Percentiles rank a stretch among this genome's conserved stretches.
phyloP scores from a whole-genome alignment of 1,140 invertebrate species.

The Zaprionus lachaisei region DNA sequence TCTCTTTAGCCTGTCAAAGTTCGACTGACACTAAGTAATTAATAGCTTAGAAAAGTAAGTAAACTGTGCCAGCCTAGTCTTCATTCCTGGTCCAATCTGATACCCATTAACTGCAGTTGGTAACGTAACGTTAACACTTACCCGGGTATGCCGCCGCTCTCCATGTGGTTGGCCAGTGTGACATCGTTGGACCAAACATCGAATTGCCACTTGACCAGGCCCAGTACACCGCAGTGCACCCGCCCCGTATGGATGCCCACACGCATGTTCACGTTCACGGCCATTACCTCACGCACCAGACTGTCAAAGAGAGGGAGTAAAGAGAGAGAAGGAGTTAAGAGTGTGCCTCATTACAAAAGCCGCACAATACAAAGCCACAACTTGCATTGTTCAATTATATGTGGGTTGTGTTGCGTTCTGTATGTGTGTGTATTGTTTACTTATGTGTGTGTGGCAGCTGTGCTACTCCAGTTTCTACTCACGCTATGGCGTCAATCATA shows the following conservation, averaged over 20 bases:
- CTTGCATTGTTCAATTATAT: constrained; percentile 41
- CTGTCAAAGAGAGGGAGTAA: constrained; percentile 84
- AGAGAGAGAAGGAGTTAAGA: constrained; percentile 12
- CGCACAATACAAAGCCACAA: constrained; percentile 45
- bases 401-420: neutral
- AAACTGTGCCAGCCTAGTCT: neutral
- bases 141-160: constrained; percentile 96
- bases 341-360: constrained; percentile 40
- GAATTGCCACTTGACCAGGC: constrained; percentile 92
- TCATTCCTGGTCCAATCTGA: neutral
- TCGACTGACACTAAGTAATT: constrained; percentile 47
- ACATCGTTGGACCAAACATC: constrained; percentile 98
- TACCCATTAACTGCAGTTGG: constrained; percentile 10
- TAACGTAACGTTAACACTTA: constrained; percentile 85
- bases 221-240: constrained; percentile 97
- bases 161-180: constrained; percentile 97
- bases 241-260: constrained; percentile 97
- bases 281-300: constrained; percentile 94
- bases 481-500: constrained; percentile 98
- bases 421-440: neutral
- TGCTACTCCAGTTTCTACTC: constrained; percentile 85
- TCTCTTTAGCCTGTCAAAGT: neutral
- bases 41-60: constrained; percentile 21
- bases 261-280: constrained; percentile 97
- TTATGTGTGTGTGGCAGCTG: neutral